A percentile compares a stretch with the other conserved stretches of the same genome.
These are phyloP conservation scores for Sinohyriopsis cumingii DNA, from an alignment of 2,888 invertebrate genomes.

Conservation along the genomic window DNA sequence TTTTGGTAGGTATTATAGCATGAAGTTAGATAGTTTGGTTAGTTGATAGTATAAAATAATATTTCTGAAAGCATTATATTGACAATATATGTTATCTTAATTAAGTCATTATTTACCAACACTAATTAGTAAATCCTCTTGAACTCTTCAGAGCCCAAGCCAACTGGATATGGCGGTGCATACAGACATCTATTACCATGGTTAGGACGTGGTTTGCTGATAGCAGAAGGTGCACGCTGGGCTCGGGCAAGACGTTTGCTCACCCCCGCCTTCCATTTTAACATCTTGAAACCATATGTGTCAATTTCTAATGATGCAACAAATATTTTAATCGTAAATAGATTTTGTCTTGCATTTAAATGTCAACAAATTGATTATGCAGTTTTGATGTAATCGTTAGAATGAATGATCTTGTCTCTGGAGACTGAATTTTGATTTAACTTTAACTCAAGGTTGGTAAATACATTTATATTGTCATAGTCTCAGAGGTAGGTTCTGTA, in stretches of 20 bases:
- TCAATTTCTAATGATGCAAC: slow-evolving; percentile 12
- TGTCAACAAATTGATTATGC: background rate
- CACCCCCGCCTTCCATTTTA: slow-evolving; percentile 10
- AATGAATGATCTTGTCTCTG: too few relatives aligned
- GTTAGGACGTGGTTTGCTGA: slow-evolving; percentile 35
- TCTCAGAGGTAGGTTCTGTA: too few relatives aligned
- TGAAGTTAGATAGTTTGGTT: background rate
- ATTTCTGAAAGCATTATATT: too few relatives aligned
- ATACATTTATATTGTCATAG: too few relatives aligned
- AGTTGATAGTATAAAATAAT: background rate
- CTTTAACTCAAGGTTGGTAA: too few relatives aligned
- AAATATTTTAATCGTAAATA: slow-evolving; percentile 23
- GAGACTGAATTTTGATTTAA: too few relatives aligned
- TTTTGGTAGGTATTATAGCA: background rate
- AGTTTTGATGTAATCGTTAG: too few relatives aligned
- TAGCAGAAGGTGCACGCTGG: slow-evolving; percentile 27
- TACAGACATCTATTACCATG: slow-evolving; percentile 13
- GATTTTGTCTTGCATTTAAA: background rate
- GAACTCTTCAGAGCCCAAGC: slow-evolving; percentile 10
- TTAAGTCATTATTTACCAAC: background rate
- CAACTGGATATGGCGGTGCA: too few relatives aligned
- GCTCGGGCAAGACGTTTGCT: too few relatives aligned
- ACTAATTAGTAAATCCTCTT: background rate
- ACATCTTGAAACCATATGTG: slow-evolving; percentile 18
- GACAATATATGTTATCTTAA: too few relatives aligned